Conservation (phyloP, 2,113 vertebrate species). For the Theropithecus gelada region DNA sequence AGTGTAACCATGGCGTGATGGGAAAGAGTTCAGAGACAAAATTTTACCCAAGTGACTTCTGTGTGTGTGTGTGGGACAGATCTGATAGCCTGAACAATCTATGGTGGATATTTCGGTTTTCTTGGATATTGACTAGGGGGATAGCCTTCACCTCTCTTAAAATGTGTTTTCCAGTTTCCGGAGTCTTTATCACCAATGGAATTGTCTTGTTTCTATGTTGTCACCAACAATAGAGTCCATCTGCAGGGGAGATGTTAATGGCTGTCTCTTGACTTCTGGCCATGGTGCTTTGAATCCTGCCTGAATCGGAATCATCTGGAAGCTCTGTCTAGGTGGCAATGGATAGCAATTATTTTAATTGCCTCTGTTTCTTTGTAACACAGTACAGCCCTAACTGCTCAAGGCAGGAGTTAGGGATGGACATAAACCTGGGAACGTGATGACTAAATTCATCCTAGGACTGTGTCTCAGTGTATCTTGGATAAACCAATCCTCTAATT, state of each 20-base stretch:
- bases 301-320: constrained; percentile 31
- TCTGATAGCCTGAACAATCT: not conserved
- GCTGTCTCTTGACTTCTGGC: constrained; percentile 50
- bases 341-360: constrained; percentile 27
- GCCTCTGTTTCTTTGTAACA: not conserved
- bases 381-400: not conserved
- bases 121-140: not conserved
- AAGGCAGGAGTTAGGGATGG: not conserved
- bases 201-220: not conserved
- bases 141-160: too few species aligned
- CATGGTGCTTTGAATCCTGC: constrained; percentile 32
- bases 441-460: not conserved
- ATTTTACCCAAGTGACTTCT: not conserved
- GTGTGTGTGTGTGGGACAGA: not conserved
- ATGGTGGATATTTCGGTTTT: not conserved
- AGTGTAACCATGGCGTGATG: not conserved
- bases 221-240: not conserved
- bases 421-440: not conserved
- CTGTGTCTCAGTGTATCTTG: not conserved
- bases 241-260: constrained; percentile 20
- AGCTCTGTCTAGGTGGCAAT: not conserved
- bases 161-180: not conserved
- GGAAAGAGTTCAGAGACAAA: not conserved
- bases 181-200: not conserved
- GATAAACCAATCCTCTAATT: not conserved